Percentiles rank a stretch among this genome's conserved stretches.
These are phyloP conservation scores for Ormyrus thymus DNA, from an alignment of 2,888 invertebrate species.

Conservation along the genomic window DNA sequence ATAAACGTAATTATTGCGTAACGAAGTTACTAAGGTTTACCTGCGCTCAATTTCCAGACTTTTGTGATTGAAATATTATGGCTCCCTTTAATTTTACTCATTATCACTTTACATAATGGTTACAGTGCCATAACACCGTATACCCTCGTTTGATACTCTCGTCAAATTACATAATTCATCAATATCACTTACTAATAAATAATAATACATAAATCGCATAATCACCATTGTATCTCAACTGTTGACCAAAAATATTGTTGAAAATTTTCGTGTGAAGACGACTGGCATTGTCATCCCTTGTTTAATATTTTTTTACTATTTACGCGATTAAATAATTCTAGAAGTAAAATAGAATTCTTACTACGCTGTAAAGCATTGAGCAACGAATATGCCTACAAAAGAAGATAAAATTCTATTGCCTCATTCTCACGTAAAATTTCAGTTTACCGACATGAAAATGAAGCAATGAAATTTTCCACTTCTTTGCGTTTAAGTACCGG, in stretches of 20 bases:
- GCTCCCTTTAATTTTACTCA: constrained; percentile 13
- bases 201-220: constrained; percentile 30
- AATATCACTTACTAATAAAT: too few relatives aligned
- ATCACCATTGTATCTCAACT: constrained; percentile 38
- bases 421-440: not conserved
- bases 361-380: too few relatives aligned
- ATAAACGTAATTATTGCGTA: constrained; percentile 29
- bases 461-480: not conserved
- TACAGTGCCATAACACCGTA: not conserved
- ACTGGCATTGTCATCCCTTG: too few relatives aligned
- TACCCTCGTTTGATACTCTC: constrained; percentile 1
- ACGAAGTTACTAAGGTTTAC: constrained; percentile 21
- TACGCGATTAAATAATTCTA: too few relatives aligned
- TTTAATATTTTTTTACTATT: too few relatives aligned
- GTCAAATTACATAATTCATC: constrained; percentile 28
- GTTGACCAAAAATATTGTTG: constrained; percentile 20
- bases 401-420: too few relatives aligned
- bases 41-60: not conserved
- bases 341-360: too few relatives aligned
- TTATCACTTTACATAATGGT: constrained; percentile 34
- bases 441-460: not conserved
- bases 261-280: too few relatives aligned
- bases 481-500: not conserved
- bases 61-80: constrained; percentile 31
- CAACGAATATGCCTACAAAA: too few relatives aligned